These are phyloP conservation scores for Pipa parva DNA, from an alignment of 2,113 vertebrate species.

Conservation along the genomic window DNA sequence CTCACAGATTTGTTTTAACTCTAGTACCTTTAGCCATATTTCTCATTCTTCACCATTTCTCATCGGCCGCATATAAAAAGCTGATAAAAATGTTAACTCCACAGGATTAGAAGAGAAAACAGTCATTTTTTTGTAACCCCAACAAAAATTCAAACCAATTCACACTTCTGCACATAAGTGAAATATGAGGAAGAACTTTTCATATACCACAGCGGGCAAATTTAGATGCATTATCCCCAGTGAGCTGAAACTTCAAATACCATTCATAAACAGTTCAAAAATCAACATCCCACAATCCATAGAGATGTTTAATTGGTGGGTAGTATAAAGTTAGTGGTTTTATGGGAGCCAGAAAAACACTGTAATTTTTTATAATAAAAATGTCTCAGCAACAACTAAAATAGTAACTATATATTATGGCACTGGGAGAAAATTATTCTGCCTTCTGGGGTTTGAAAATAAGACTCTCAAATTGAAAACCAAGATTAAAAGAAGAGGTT, in stretches of 20 bases:
- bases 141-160: slow-evolving; percentile 6
- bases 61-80: not conserved
- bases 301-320: slow-evolving; percentile 31
- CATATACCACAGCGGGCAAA: not conserved
- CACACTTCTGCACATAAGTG: not conserved
- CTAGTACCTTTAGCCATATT: not conserved
- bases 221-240: slow-evolving; percentile 14
- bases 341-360: slow-evolving; percentile 12
- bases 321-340: slow-evolving; percentile 10
- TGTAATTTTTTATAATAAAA: slow-evolving; percentile 32
- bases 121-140: not conserved
- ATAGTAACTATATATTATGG: slow-evolving; percentile 28
- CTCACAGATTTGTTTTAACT: not conserved
- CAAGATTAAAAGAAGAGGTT: not conserved
- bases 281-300: slow-evolving; percentile 4
- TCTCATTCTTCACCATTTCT: not conserved
- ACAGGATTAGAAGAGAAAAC: not conserved
- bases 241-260: slow-evolving; percentile 2
- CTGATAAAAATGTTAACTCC: slow-evolving; percentile 9
- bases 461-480: not conserved
- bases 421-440: not conserved
- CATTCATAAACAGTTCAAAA: slow-evolving; percentile 19
- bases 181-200: slow-evolving; percentile 1
- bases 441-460: slow-evolving; percentile 4
- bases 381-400: slow-evolving; percentile 3